phyloP scores from a whole-genome alignment of 2,113 vertebrate species.

The Axis porcinus region DNA sequence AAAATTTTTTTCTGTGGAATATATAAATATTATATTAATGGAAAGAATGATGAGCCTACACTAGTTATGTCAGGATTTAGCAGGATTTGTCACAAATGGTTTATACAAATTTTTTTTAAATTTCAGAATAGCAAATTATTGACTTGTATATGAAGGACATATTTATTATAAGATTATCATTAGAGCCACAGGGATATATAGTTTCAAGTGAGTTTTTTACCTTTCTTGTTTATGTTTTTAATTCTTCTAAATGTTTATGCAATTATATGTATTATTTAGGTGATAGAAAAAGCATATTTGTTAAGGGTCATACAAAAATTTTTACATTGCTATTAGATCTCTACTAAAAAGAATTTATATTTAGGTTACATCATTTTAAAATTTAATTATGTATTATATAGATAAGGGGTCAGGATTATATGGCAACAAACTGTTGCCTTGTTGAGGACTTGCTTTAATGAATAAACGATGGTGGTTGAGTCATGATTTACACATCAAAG shows the following conservation, averaged over 20 bases:
- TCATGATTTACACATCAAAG: neutral
- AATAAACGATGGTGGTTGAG: neutral
- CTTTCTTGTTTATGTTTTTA: neutral
- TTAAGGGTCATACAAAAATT: neutral
- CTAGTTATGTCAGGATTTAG: neutral
- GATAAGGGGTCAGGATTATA: neutral
- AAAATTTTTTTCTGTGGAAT: neutral
- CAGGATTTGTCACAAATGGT: neutral
- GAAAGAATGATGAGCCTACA: neutral
- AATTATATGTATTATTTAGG: neutral
- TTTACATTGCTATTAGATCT: neutral
- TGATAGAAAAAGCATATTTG: neutral
- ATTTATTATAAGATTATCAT: neutral
- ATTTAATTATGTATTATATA: neutral
- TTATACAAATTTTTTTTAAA: neutral
- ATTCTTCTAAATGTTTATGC: neutral
- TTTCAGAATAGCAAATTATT: neutral
- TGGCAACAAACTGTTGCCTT: neutral
- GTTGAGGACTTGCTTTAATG: neutral
- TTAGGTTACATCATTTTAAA: neutral
- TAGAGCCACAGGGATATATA: neutral
- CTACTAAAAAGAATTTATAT: neutral
- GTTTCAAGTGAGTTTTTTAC: neutral
- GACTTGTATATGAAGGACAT: neutral
- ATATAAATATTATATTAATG: neutral